These are phyloP conservation scores for Rugalucina vietnamica DNA, from an alignment of 2,888 invertebrate species.

Conservation along the genomic window DNA sequence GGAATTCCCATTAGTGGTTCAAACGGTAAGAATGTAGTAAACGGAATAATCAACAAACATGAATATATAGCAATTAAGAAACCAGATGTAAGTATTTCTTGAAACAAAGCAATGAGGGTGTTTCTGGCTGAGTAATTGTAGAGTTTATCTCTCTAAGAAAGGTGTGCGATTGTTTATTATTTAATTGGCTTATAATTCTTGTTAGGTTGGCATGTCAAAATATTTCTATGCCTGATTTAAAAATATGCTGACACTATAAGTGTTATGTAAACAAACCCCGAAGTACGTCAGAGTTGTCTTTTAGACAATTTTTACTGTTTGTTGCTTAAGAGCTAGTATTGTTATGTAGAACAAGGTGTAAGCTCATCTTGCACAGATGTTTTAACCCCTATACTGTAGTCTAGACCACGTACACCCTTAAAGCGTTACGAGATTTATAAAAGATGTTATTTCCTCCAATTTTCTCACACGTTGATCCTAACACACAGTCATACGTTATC, in stretches of 20 bases:
- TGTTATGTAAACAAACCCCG: neutral
- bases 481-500: no score
- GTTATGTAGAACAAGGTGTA: no score
- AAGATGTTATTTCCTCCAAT: no score
- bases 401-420: no score
- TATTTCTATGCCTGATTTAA: neutral
- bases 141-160: neutral
- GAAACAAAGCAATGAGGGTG: neutral
- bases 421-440: no score
- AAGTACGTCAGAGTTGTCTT: no score
- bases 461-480: no score
- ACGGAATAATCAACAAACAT: neutral
- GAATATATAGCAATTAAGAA: neutral
- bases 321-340: no score
- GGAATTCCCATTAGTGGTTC: neutral
- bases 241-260: neutral
- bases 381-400: no score
- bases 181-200: neutral
- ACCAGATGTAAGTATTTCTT: conserved; percentile 1
- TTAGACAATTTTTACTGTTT: no score
- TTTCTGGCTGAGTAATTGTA: neutral
- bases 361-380: no score
- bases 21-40: conserved; percentile 11
- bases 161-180: conserved; percentile 7
- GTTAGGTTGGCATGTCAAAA: neutral